Base-by-base conservation (phyloP, 2,797 vertebrate species). In the Pseudotriccus pelzelni region DNA sequence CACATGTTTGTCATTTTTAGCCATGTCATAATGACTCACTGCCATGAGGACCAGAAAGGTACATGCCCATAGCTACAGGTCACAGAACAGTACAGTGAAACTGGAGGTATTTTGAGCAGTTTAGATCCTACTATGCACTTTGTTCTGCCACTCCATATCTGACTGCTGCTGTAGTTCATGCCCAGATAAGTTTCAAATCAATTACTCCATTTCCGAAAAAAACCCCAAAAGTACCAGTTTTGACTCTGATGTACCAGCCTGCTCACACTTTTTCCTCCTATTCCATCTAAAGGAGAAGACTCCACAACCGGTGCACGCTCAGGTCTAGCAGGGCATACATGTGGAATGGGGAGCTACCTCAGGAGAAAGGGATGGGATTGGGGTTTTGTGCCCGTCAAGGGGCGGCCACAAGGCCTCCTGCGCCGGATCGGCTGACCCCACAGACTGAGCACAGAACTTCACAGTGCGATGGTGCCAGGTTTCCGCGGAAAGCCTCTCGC, bases 281-380 rank as follows among this genome's bases (percentile, higher is more conserved):
- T 15, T 22, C 41, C 37, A 22, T 17, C 32, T 37, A 2, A 46
- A 75, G 37, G 9, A 23, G 32, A 30, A 18, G 50, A 18, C n/a
- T 44, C 50, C 62, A 23, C 1, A 14, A 30, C 7, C 5, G 1
- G 22, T 0, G 10, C 5, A 10, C 12, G 3, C 25, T 5, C 22
- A 4, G 28, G 28, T 28, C 55, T 28, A 60, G 17, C 5, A 2
- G 22, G 24, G 32, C 32, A 6, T 55, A 46, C 21, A 3, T 0
- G 15, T n/a, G 17, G 36, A 34, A 62, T 18, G 2, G 10, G n/a
- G 39, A 28, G n/a, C 6, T 4, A 1, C 24, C 25, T 2, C 36
- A 6, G 32, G 16, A 15, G 16, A 14, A 53, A 4, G 41, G 27
- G 49, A 37, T 2, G 14, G 64, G 5, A 14, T 4, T 2, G 1